Conservation (phyloP, 2,888 invertebrate genomes). For the Temnothorax unifasciatus region DNA sequence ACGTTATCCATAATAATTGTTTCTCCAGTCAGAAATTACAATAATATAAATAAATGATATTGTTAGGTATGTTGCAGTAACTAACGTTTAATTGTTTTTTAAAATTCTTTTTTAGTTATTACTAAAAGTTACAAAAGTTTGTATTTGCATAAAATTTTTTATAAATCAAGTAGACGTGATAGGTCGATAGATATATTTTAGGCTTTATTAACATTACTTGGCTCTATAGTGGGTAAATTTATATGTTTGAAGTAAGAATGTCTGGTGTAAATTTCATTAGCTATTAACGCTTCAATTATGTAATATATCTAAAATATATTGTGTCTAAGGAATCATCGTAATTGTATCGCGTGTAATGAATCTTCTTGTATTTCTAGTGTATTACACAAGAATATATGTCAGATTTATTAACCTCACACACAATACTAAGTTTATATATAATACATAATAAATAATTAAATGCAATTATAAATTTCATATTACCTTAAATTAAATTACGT, state of each 20-base stretch:
- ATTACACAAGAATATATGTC: neutral
- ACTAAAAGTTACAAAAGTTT: neutral
- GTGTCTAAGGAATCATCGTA: neutral
- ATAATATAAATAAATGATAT: neutral
- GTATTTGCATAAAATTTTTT: constrained; percentile 1
- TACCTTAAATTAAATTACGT: neutral
- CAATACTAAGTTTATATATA: neutral
- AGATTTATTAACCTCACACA: neutral
- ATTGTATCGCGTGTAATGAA: neutral
- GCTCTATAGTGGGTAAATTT: neutral
- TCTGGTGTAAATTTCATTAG: neutral
- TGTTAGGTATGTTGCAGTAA: neutral
- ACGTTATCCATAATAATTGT: neutral
- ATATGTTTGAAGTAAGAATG: neutral
- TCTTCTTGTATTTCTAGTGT: neutral
- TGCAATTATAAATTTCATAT: neutral
- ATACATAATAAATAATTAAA: neutral
- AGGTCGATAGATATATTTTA: neutral
- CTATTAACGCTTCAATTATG: constrained; percentile 5
- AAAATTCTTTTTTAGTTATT: neutral
- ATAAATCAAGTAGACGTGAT: neutral
- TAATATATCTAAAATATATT: constrained; percentile 4
- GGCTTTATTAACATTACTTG: neutral
- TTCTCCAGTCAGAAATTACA: neutral
- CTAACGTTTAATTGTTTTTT: neutral